phyloP scores from a whole-genome alignment of 2,797 vertebrate species.

The Falco biarmicus region DNA sequence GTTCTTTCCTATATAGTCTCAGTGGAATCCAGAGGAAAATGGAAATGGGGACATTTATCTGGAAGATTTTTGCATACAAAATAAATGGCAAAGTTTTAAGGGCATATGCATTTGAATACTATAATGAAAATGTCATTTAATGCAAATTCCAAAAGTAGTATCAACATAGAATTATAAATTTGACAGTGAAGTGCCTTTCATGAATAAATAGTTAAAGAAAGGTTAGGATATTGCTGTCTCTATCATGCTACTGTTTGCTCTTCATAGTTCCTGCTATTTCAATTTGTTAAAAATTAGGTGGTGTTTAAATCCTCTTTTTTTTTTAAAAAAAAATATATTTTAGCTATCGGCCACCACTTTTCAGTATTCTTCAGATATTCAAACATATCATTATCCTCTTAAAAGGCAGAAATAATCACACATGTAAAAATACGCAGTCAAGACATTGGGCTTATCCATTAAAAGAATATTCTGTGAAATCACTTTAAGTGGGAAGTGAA shows the following conservation, averaged over 20 bases:
- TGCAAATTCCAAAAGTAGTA: constrained; percentile 67
- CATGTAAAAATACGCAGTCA: not conserved
- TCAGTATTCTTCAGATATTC: not conserved
- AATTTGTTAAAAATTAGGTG: not conserved
- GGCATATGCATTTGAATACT: constrained; percentile 68
- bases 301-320: not conserved
- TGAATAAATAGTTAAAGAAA: constrained; percentile 69
- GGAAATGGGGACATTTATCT: constrained; percentile 68
- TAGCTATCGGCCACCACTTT: not conserved
- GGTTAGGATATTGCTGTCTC: constrained; percentile 39
- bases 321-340: not conserved
- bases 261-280: constrained; percentile 4
- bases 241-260: not conserved
- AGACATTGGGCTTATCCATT: not conserved
- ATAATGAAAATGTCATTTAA: constrained; percentile 77
- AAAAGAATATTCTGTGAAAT: not conserved
- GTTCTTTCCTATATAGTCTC: constrained; percentile 14
- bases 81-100: constrained; percentile 71
- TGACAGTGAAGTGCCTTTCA: constrained; percentile 56
- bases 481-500: not conserved
- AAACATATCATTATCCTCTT: not conserved
- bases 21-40: constrained; percentile 51
- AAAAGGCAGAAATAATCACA: not conserved
- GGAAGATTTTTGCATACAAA: constrained; percentile 63
- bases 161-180: constrained; percentile 68